phyloP scores from a whole-genome alignment of 2,113 vertebrate species.

The Sprattus sprattus region DNA sequence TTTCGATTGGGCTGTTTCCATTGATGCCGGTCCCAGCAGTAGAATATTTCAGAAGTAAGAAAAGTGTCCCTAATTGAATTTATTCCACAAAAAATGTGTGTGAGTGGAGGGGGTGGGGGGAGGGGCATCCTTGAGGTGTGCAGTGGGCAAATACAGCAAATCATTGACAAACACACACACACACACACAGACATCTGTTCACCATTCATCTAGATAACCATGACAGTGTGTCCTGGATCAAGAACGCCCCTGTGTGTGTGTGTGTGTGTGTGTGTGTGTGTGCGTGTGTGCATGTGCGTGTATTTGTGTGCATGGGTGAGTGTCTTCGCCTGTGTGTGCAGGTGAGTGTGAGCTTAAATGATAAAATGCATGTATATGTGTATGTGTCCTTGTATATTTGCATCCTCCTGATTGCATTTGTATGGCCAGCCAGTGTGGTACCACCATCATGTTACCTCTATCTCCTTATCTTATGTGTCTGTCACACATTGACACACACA shows the following conservation, averaged over 20 bases:
- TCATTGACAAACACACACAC: background rate
- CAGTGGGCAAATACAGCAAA: background rate
- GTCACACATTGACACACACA: conserved; percentile 41
- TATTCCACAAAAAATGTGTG: background rate
- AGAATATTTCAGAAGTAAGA: too few species aligned
- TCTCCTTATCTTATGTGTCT: conserved; percentile 15
- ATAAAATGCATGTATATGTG: too few species aligned
- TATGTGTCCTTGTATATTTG: background rate
- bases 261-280: conserved; percentile 12
- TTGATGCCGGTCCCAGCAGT: too few species aligned
- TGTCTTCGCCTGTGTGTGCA: background rate
- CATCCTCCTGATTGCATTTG: background rate
- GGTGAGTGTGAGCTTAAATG: background rate
- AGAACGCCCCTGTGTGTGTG: background rate
- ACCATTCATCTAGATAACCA: conserved; percentile 29
- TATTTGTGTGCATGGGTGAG: background rate
- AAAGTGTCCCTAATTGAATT: background rate
- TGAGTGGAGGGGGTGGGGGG: background rate
- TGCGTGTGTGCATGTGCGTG: background rate
- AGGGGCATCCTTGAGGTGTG: background rate
- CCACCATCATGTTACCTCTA: background rate
- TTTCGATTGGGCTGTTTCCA: too few species aligned
- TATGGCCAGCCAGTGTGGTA: background rate
- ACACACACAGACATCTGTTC: conserved; percentile 31
- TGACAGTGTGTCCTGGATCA: background rate